Evolutionary conservation across 2,797 vertebrate genomes (phyloP).

Genomic region (Muraenolepis orangiensis): DNA sequence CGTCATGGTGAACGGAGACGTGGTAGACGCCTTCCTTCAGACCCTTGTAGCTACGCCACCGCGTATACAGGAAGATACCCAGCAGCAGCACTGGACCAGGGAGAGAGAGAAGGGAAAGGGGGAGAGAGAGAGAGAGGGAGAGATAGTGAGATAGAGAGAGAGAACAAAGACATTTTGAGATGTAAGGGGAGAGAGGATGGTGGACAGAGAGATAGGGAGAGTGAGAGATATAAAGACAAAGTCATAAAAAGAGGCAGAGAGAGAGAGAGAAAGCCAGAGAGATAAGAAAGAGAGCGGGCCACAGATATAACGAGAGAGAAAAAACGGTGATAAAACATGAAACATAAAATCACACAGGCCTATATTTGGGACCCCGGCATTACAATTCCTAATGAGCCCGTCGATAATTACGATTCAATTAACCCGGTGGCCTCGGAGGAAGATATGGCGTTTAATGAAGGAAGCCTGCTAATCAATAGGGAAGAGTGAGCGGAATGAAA

Average conservation of each 20-base stretch:
- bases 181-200: no score
- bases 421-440: background rate
- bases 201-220: no score
- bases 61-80: conserved; percentile 79
- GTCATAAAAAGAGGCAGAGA: no score
- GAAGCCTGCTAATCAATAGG: conserved; percentile 26
- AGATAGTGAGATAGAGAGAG: no score
- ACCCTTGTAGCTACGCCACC: conserved; percentile 75
- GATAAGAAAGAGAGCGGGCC: no score
- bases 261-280: no score
- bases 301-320: no score
- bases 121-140: conserved; percentile 7
- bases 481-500: conserved; percentile 16
- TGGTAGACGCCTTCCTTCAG: conserved; percentile 79
- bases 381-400: conserved; percentile 21
- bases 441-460: conserved; percentile 21
- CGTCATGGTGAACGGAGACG: conserved; percentile 75
- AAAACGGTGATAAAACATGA: background rate
- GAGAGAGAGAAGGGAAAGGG: background rate
- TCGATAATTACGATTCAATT: conserved; percentile 29
- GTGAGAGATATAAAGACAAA: no score
- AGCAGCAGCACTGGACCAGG: conserved; percentile 73
- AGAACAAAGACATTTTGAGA: no score
- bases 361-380: background rate
- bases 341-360: background rate